phyloP scores from a whole-genome alignment of 2,113 vertebrate genomes.

The Grammatotria lemairii region DNA sequence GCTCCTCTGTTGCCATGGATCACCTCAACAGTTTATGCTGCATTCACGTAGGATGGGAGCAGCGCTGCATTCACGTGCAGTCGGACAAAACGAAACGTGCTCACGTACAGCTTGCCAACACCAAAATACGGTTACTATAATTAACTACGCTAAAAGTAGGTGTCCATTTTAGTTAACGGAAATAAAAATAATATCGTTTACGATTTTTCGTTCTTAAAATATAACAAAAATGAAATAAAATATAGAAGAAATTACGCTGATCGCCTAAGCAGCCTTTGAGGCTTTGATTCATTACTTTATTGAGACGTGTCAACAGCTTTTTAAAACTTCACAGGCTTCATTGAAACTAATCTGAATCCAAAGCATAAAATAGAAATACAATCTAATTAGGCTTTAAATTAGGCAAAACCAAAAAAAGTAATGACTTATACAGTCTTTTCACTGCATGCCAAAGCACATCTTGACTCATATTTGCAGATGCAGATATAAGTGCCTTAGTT shows the following conservation, averaged over 20 bases:
- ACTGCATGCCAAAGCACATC: not conserved
- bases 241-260: not conserved
- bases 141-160: not conserved
- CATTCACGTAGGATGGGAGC: constrained; percentile 55
- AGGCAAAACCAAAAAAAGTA: not conserved
- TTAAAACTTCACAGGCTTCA: not conserved
- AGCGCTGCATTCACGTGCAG: constrained; percentile 31
- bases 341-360: not conserved
- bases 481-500: not conserved
- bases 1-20: constrained; percentile 76
- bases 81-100: not conserved
- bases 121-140: not conserved
- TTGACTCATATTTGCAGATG: not conserved
- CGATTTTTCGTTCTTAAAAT: not conserved
- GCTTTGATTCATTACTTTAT: not conserved
- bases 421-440: not conserved
- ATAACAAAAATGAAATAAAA: not conserved
- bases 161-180: not conserved
- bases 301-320: not conserved
- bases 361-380: not conserved
- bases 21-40: constrained; percentile 71
- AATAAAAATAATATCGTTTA: not conserved
- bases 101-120: not conserved
- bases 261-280: not conserved
- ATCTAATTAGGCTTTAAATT: not conserved